These are phyloP conservation scores for Acrossocheilus wenchowensis DNA, from an alignment of 2,797 vertebrate genomes.

Conservation along the genomic window DNA sequence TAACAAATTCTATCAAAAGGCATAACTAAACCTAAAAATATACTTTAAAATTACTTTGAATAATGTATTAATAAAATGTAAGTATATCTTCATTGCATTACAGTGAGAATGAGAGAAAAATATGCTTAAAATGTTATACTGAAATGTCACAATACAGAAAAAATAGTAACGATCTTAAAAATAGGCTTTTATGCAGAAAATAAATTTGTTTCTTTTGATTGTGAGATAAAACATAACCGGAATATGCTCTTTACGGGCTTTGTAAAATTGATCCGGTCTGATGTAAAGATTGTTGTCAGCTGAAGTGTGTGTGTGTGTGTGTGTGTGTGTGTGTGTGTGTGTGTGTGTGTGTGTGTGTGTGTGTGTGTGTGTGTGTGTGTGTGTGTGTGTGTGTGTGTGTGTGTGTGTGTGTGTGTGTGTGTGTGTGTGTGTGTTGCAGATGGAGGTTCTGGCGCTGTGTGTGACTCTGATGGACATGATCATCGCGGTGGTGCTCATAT, in stretches of 20 bases:
- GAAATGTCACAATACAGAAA: neutral
- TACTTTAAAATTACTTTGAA: neutral
- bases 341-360: slow-evolving; percentile 30
- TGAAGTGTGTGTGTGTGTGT: neutral
- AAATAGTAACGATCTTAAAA: neutral
- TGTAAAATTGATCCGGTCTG: neutral
- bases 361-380: slow-evolving; percentile 27
- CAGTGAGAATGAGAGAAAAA: neutral
- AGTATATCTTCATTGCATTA: neutral
- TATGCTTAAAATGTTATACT: neutral
- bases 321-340: slow-evolving; percentile 25
- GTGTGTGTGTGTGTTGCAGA: slow-evolving; percentile 60
- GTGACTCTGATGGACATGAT: slow-evolving; percentile 67
- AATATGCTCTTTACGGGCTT: neutral
- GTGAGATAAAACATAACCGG: neutral
- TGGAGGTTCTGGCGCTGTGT: slow-evolving; percentile 70
- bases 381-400: slow-evolving; percentile 43
- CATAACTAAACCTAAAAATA: neutral
- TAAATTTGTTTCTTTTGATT: neutral
- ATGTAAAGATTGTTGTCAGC: neutral
- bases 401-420: slow-evolving; percentile 30
- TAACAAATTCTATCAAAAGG: neutral
- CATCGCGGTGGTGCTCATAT: slow-evolving; percentile 70
- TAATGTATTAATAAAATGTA: neutral
- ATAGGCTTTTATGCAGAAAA: neutral